Base-by-base conservation (phyloP, 1,140 invertebrate species). In the Cotesia glomerata region DNA sequence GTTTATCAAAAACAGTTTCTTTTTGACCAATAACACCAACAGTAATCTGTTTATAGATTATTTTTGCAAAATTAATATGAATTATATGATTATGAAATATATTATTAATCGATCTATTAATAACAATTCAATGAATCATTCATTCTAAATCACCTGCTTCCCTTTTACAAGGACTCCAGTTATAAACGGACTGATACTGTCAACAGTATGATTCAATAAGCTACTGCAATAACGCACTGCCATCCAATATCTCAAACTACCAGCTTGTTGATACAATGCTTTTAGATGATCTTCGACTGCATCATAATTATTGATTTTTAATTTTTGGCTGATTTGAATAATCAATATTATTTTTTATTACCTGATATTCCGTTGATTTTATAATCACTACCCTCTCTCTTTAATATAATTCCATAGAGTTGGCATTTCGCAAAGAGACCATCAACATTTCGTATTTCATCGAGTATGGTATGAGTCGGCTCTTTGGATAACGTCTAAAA, bases 111-210 rank as follows among this genome's bases (percentile, higher is more conserved):
- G 39, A 45, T 45, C 11, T 45, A 45, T 45, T 45, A 45, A 45
- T 45, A 7, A 45, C 39, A 11, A 45, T 8, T 45, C 0, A 13
- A 14, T 54, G 18, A 72, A 35, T 54, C 62, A 36, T 26, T 49
- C 73, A 39, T 26, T 26, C 26, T 26, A 26, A 26, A 26, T 78
- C 80, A 97, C 95, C 89, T 98, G 96, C 88, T 99, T 99, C 74
- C 97, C 98, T 87, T 97, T 95, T 16, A 99, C 98, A 32, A 99
- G 88, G 71, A 99, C 94, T 13, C 95, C 95, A 34, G 98, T 99
- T 70, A 99, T 97, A 81, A 97, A 98, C 14, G 98, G 98, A 86
- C 97, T 98, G 71, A 99, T 96, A 77, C 95, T 97, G 86, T 99
- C 98, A 3, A 99, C 97, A 64, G 96, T 94, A 82, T 99, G 97